phyloP scores from a whole-genome alignment of 1,140 invertebrate genomes.

The Brachionus plicatilis region DNA sequence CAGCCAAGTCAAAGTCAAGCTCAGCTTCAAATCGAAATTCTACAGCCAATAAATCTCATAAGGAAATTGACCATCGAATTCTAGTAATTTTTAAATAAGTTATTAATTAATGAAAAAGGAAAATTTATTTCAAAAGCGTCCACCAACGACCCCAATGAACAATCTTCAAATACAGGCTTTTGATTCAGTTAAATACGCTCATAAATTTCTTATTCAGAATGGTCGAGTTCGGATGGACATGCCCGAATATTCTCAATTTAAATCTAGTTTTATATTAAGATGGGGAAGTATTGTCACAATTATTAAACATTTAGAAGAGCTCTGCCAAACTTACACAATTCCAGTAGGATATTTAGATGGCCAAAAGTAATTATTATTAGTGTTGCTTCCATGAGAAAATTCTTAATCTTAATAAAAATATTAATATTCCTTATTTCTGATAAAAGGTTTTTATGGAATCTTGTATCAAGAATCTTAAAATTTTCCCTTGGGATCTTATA shows the following conservation, averaged over 20 bases:
- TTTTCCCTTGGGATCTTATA: no score
- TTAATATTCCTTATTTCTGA: no score
- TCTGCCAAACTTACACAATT: conserved; percentile 48
- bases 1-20: background rate
- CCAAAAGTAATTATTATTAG: conserved; percentile 45
- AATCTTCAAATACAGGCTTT: background rate
- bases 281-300: conserved; percentile 49
- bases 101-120: background rate
- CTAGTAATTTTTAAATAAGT: background rate
- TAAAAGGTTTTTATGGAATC: no score
- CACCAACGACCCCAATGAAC: background rate
- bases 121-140: background rate
- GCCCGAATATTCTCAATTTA: background rate
- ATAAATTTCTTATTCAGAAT: conserved; percentile 33
- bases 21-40: background rate
- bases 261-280: conserved; percentile 32
- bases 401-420: no score
- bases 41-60: background rate
- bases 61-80: background rate
- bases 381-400: no score
- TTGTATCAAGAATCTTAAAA: no score
- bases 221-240: background rate
- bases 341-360: conserved; percentile 55
- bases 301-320: conserved; percentile 48
- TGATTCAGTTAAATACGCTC: background rate